Percentiles rank a stretch among this genome's conserved stretches.
phyloP scores from a whole-genome alignment of 2,113 vertebrate species.

The Mormyrus iriodes region DNA sequence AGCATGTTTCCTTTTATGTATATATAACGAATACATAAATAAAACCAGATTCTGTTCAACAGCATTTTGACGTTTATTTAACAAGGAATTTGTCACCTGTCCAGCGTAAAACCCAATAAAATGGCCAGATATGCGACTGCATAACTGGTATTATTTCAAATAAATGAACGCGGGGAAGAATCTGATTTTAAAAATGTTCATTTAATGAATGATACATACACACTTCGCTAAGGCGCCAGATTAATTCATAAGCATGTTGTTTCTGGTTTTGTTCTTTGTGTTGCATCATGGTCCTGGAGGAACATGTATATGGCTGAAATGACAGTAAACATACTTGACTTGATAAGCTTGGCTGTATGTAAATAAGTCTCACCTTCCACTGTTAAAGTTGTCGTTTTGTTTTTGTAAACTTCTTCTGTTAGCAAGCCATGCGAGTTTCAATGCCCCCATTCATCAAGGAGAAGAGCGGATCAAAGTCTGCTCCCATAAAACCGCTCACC shows the following conservation, averaged over 20 bases:
- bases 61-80: background rate
- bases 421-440: background rate
- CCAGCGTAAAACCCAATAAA: background rate
- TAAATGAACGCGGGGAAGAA: background rate
- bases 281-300: background rate
- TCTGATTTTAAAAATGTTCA: background rate
- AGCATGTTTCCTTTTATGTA: background rate
- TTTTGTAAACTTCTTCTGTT: background rate
- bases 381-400: background rate
- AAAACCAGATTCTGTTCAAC: background rate
- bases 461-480: slow-evolving; percentile 6
- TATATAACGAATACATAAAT: background rate
- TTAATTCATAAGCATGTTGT: background rate
- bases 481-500: background rate
- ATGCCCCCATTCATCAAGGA: background rate
- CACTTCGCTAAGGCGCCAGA: background rate
- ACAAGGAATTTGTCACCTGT: background rate
- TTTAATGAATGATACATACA: background rate
- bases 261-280: background rate
- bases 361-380: background rate
- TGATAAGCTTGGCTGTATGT: background rate
- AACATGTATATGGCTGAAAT: background rate
- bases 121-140: background rate
- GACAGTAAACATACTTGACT: background rate
- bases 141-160: background rate